Evolutionary conservation across 1,140 invertebrate species (phyloP).

Genomic region (Lasioglossum albipes): DNA sequence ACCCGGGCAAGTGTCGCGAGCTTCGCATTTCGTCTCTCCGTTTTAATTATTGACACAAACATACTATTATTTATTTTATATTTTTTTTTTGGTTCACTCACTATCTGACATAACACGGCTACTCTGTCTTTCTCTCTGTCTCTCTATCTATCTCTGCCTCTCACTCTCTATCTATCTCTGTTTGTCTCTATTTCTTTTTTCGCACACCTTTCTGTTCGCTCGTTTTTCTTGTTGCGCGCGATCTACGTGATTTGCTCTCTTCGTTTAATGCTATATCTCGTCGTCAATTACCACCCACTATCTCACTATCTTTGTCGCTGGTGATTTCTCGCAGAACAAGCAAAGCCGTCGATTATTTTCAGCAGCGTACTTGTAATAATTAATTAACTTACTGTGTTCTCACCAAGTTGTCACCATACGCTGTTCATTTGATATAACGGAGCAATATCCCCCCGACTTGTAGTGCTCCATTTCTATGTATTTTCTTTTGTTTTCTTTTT

Average conservation of each 20-base stretch:
- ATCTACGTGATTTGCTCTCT: conserved; percentile 51
- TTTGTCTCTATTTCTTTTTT: conserved; percentile 18
- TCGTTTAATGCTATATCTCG: conserved; percentile 49
- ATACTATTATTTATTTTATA: conserved; percentile 12
- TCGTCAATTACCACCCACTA: neutral
- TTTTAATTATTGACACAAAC: conserved; percentile 53
- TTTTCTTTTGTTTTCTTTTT: no score
- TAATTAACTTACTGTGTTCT: no score
- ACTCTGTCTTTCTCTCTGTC: conserved; percentile 33
- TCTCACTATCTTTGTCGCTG: neutral
- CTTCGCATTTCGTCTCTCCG: conserved; percentile 72
- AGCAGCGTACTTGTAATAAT: no score
- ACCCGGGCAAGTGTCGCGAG: conserved; percentile 65
- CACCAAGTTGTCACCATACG: no score
- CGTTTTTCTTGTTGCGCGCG: conserved; percentile 43
- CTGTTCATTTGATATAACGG: no score
- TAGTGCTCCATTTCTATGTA: no score
- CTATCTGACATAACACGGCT: conserved; percentile 33
- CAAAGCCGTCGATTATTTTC: neutral
- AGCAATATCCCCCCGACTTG: no score
- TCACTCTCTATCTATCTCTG: conserved; percentile 28
- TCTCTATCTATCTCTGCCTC: conserved; percentile 38
- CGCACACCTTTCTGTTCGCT: conserved; percentile 41
- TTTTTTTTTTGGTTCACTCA: conserved; percentile 30
- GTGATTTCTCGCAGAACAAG: neutral